Evolutionary conservation across 2,888 invertebrate genomes (phyloP).

Genomic region (Tetropium fuscum): DNA sequence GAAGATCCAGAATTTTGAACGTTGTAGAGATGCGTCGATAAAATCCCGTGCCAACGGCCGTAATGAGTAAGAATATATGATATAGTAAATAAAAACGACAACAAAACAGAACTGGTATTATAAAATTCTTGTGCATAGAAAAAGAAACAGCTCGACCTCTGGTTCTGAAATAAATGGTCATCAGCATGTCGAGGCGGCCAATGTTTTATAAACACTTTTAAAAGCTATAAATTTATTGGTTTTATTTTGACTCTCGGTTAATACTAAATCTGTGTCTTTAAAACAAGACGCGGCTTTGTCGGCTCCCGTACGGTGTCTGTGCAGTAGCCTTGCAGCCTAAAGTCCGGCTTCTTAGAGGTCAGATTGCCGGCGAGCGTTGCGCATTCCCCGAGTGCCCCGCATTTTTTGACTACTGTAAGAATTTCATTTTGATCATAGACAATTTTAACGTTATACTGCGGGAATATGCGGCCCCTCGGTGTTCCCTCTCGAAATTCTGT

Average conservation of each 20-base stretch:
- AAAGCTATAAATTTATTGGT: slow-evolving; percentile 64
- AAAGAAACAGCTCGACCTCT: slow-evolving; percentile 48
- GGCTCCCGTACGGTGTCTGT: slow-evolving; percentile 53
- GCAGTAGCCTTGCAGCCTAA: slow-evolving; percentile 38
- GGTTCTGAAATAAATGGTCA: slow-evolving; percentile 56
- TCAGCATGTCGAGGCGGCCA: slow-evolving; percentile 58
- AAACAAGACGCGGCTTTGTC: slow-evolving; percentile 62
- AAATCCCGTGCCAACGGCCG: slow-evolving; percentile 16
- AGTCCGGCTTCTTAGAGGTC: slow-evolving; percentile 48
- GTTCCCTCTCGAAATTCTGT: slow-evolving; percentile 25
- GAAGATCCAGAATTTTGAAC: slow-evolving; percentile 2
- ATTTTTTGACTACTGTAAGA: slow-evolving; percentile 66
- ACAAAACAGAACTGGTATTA: slow-evolving; percentile 46
- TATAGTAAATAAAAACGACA: slow-evolving; percentile 41
- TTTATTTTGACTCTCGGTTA: slow-evolving; percentile 63
- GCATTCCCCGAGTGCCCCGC: slow-evolving; percentile 57
- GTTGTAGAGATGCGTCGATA: slow-evolving; percentile 16
- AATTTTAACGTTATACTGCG: slow-evolving; percentile 45
- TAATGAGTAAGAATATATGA: slow-evolving; percentile 36
- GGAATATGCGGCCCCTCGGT: slow-evolving; percentile 8
- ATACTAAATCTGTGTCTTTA: slow-evolving; percentile 65
- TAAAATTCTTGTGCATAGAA: slow-evolving; percentile 54
- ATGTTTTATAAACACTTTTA: slow-evolving; percentile 65
- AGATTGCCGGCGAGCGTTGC: slow-evolving; percentile 47
- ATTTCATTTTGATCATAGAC: slow-evolving; percentile 60